Evolutionary conservation across 2,113 vertebrate genomes (phyloP).

Genomic region (Urocitellus parryii): DNA sequence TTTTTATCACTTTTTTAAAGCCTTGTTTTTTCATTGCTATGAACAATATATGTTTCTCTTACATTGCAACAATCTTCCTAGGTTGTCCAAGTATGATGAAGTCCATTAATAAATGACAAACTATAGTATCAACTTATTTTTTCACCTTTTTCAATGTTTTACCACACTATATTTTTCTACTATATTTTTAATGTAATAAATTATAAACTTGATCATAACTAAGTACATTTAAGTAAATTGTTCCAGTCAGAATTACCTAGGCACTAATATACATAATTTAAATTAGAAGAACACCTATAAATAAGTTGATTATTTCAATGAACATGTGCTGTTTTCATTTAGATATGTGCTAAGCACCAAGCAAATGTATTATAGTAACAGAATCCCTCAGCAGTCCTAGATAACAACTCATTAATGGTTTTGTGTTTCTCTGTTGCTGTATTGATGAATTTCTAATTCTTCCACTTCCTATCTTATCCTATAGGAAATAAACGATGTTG

Average conservation of each 20-base stretch:
- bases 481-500: slow-evolving; percentile 96
- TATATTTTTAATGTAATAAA: not conserved
- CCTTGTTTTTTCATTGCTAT: not conserved
- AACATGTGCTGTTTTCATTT: not conserved
- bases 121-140: not conserved
- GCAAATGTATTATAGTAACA: not conserved
- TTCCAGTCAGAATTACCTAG: not conserved
- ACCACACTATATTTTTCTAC: not conserved
- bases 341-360: not conserved
- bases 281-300: not conserved
- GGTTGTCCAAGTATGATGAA: not conserved
- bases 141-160: not conserved
- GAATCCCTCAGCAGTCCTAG: not conserved
- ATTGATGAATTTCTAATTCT: slow-evolving; percentile 64
- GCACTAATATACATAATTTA: not conserved
- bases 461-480: slow-evolving; percentile 75
- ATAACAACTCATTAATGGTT: slow-evolving; percentile 37
- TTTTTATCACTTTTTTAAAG: not conserved
- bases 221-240: not conserved
- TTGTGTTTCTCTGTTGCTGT: slow-evolving; percentile 28
- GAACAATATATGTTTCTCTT: not conserved
- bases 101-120: slow-evolving; percentile 1
- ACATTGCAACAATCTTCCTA: not conserved
- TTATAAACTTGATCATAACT: not conserved
- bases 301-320: slow-evolving; percentile 47